phyloP scores from a whole-genome alignment of 1,140 invertebrate genomes.

The Papilio polytes region DNA sequence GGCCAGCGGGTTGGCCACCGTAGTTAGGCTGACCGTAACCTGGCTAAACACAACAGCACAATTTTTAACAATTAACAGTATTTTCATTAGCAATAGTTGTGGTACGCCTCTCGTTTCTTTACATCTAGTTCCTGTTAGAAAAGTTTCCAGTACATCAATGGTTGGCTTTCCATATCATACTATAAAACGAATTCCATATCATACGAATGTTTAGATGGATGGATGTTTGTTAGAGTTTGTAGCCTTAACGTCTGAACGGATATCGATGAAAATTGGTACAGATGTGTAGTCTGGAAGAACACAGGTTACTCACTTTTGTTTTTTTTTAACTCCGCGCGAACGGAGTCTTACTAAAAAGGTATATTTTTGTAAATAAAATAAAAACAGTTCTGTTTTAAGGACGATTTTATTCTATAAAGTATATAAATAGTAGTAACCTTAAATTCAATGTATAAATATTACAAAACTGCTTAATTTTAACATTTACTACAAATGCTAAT shows the following conservation, averaged over 20 bases:
- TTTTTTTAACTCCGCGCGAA: no score
- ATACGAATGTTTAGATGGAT: no score
- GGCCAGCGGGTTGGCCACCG: slow-evolving; percentile 49
- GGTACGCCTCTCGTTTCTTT: neutral
- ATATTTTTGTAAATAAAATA: neutral
- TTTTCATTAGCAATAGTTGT: neutral
- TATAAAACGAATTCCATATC: no score
- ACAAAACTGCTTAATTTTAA: slow-evolving; percentile 54
- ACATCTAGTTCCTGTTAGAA: no score
- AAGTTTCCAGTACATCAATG: no score
- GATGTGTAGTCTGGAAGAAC: no score
- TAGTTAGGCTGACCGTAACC: slow-evolving; percentile 57
- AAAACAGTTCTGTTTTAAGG: slow-evolving; percentile 46
- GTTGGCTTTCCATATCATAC: no score
- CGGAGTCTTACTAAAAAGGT: no score
- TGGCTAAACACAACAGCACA: slow-evolving; percentile 47
- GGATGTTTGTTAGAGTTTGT: no score
- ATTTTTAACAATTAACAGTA: slow-evolving; percentile 28
- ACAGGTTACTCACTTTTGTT: no score
- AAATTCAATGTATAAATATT: slow-evolving; percentile 58
- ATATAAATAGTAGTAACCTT: slow-evolving; percentile 67
- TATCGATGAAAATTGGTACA: no score
- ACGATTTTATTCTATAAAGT: slow-evolving; percentile 72
- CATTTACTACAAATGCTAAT: slow-evolving; percentile 37
- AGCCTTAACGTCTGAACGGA: no score